Base-by-base conservation (phyloP, 2,888 invertebrate species). In the Netelia inedita region DNA sequence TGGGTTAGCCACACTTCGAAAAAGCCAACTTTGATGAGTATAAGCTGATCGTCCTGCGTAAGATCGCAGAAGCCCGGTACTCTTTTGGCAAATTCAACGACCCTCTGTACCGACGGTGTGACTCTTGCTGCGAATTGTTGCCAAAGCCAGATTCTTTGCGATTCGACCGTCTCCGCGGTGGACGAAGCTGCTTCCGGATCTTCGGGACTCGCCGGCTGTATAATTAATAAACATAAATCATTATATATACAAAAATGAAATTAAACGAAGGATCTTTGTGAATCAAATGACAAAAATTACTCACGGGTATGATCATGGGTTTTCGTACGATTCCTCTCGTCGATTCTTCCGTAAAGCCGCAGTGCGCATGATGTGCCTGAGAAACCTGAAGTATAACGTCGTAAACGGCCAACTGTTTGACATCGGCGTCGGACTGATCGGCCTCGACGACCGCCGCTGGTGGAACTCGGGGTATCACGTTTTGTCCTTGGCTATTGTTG, bases 1-100 rank as follows among this genome's bases (percentile, higher is more conserved):
- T 98, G 97, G 68, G 97, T 96, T 88, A 99, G 95, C 98, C 99
- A 99, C 86, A 98, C 96, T 94, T 99, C 99, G 94, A 98, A 98
- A 95, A 99, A 99, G 85, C 99, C 98, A 92, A 97, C 96, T 95
- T 99, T 99, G 92, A 99, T 98, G 88, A 99, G 96, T 89, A 99
- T 98, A 89, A 99, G 95, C 94, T 99, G 99, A 94, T 99, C 99
- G 93, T 99, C 99, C 94, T 99, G 99, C 76, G 97, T 96, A 89
- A 99, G 96, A 88, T 96, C 96, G 92, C 96, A 96, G 95, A 99
- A 99, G 87, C 98, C 98, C 87, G 99, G 99, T 89, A 99, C 96
- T 89, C 97, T 95, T 94, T 99, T 99, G 76, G 98, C 98, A 94
- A 99, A 99, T 94, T 99, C 99, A 43, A 99, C 99, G 88, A 99